Base-by-base conservation (phyloP, 2,888 invertebrate genomes). In the Aradus depressus region DNA sequence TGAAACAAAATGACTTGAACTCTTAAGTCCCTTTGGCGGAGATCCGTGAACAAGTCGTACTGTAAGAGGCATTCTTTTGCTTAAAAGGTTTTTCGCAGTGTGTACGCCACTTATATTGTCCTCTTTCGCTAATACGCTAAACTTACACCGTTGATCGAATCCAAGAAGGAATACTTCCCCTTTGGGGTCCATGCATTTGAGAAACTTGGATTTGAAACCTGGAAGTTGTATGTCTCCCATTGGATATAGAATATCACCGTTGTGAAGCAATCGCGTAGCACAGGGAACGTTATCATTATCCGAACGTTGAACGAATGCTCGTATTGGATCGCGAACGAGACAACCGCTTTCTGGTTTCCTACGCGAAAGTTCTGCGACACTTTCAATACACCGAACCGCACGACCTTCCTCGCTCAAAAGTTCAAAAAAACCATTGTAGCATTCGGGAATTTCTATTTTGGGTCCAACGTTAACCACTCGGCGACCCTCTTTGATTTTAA, bases 101-200 rank as follows among this genome's bases (percentile, higher is more conserved):
- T 95, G 93, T 16, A 93, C 93, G 19, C 93, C 93, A 65, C 90
- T 88, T 58, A 95, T 91, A 70, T 90, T 91, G 64, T 90, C 90
- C 68, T 90, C 88, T 64, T 88, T 81, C 55, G 93, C 93, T 50
- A 95, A 74, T 42, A 90, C 88, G 62, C 91, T 92, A 71, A 95
- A 92, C 64, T 87, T 82, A 31, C 90, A 91, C 65, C 87, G 79
- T 68, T 89, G 87, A 64, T 92, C 91, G 66, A 88, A 75, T 55
- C 84, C 81, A 59, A 93, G 71, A 63, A 88, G 76, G 25, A 93
- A 74, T 61, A 79, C 81, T 64, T 90, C 88, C 34, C 90, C 91
- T 66, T 82, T 81, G 16, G 79, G 76, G 66, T 92, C 91, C 51
- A 82, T 76, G 70, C 93, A 93, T 63, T 89, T 84, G 52, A 93